Percentiles rank a stretch among this genome's conserved stretches.
Conservation (phyloP, 1,140 invertebrate genomes). For the Lasaia peninsularis region DNA sequence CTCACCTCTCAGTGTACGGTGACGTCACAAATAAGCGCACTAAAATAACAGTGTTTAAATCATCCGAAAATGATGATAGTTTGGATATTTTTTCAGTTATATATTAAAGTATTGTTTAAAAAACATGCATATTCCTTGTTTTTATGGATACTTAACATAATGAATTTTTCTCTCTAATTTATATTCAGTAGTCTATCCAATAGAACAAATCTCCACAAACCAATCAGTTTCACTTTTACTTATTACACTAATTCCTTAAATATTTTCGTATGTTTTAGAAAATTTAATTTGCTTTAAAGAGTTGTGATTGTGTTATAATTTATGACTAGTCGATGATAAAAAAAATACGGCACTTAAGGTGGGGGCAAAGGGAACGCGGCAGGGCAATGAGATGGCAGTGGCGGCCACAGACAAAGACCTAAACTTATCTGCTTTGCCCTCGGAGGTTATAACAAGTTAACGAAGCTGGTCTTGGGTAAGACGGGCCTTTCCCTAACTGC, state of each 20-base stretch:
- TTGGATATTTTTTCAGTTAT: no score
- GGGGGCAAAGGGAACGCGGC: slow-evolving; percentile 36
- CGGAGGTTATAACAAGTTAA: slow-evolving; percentile 23
- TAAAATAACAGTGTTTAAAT: no score
- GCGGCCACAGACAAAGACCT: slow-evolving; percentile 32
- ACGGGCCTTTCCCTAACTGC: slow-evolving; percentile 26
- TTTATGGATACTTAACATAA: no score
- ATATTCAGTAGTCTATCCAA: no score
- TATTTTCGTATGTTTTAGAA: neutral
- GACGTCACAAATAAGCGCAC: no score
- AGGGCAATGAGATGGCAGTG: slow-evolving; percentile 35
- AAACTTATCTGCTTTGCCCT: slow-evolving; percentile 23
- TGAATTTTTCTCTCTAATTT: no score
- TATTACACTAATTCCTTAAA: neutral
- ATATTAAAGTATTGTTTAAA: no score
- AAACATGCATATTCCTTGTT: no score
- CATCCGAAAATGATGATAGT: no score
- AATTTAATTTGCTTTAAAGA: neutral
- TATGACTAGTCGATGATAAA: neutral
- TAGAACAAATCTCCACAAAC: no score
- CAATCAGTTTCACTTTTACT: no score
- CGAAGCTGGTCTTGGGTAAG: slow-evolving; percentile 26
- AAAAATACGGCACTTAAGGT: slow-evolving; percentile 32
- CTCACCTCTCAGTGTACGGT: no score
- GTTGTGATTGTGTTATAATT: neutral